Base-by-base conservation (phyloP, 2,797 vertebrate species). In the Cuculus canorus region DNA sequence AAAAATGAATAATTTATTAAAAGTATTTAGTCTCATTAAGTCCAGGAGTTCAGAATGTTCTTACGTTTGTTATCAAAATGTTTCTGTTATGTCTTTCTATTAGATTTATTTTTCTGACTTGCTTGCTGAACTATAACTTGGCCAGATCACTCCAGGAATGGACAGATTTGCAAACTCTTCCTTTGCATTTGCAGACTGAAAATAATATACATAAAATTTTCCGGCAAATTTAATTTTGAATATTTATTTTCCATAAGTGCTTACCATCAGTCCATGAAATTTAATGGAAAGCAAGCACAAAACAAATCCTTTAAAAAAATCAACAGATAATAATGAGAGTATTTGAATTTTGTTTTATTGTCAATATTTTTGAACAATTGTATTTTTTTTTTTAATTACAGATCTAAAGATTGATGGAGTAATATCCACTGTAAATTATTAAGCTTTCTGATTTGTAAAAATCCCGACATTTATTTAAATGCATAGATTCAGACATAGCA, bases 1-100 rank as follows among this genome's bases (percentile, higher is more conserved):
- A 37, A 82, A 66, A 82, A 82, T 86, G 33, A 93, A 86, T 85
- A 70, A 82, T 92, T 90, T 88, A 69, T 86, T 92, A 18, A 52
- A 90, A 86, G 7, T 69, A 84, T 85, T 93, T 77, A 92, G 27
- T 7, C 47, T 88, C 10, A n/a, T 68, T 37, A 68, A 90, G 37
- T 80, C 77, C 2, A 13, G 13, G 33, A 59, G 28, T 86, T 86
- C 50, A 53, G n/a, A 81, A 80, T 39, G 12, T 63, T 90, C 27
- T 65, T 61, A 30, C 53, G 13, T 71, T 75, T 75, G 22, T 82
- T 59, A 52, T 66, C 61, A 45, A 73, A 78, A 50, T 52, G 4
- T 37, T 90, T 75, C 63, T 70, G 14, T 19, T 69, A 28, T 25
- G 17, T 91, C 3, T 53, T 64, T 73, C 12, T 54, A 28, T 72